Base-by-base conservation (phyloP, 2,888 invertebrate species). In the Xanthia togata region DNA sequence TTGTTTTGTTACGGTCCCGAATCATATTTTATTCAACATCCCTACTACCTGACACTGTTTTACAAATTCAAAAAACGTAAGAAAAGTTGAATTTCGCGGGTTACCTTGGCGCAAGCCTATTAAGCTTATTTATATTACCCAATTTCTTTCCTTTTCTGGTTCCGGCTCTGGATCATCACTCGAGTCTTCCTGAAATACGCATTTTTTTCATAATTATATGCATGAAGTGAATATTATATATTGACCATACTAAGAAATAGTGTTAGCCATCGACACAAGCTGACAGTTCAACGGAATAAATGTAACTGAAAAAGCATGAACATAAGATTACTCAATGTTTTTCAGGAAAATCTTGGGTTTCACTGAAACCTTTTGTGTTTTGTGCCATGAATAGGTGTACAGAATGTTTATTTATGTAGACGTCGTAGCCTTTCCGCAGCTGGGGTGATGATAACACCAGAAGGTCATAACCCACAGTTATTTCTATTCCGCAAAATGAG, bases 91-190 rank as follows among this genome's bases (percentile, higher is more conserved):
- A 50, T 50, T 50, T 50, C 50, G 50, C 20, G 50, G 50, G 20
- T 6, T 50, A 23, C 9, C 53, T 23, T 55, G 47, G 12, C 31
- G 47, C 26, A 47, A 23, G 2, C 5, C 11, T 6, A 20, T 47
- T 44, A 63, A 50, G n/a, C 12, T 12, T 65, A 57, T 55, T 62
- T 55, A 77, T 79, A 94, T 93, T 88, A 96, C 96, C 95, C 94
- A 95, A 85, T 92, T 82, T 85, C 96, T 92, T 75, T 95, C 95
- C 14, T 96, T 91, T 73, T 95, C 95, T 17, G 91, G 90, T 73
- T 96, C 96, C 0, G 92, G 90, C 41, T 96, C 96, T 0, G 92
- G 89, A 12, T 96, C 96, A 9, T 96, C 95, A 1, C 96, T 95
- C 4, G 95, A 95, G 31, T 96, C 95, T 47, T 96, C 96, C 95